Base-by-base conservation (phyloP, 2,797 vertebrate species). In the Helostoma temminkii region DNA sequence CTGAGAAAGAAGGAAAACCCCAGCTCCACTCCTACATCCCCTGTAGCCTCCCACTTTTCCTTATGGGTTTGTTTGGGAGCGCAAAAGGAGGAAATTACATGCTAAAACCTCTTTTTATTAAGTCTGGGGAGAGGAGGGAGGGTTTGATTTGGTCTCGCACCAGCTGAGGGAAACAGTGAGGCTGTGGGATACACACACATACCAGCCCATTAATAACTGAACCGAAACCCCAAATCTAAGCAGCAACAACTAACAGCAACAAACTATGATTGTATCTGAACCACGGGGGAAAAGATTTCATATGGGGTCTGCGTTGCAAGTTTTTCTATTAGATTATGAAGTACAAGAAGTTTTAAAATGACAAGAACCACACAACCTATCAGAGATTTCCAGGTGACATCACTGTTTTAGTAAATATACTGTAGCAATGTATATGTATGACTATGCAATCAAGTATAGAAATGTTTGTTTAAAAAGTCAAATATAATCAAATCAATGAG, bases 41-140 rank as follows among this genome's bases (percentile, higher is more conserved):
- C 68, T 45, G 41, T 19, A 69, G 57, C 63, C 69, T 71, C 73
- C 76, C 67, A 46, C 69, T 39, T 45, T 54, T 71, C 74, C 76
- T 68, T 39, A 0, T 34, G 68, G 63, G 81, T 71, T 71, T 78
- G 81, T 85, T 82, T 71, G 47, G 39, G 52, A 72, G 71, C 68
- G 83, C 86, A 82, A 73, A 41, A 61, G 46, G 77, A 53, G 45
- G 62, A 84, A 83, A 75, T 72, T 79, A 88, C 80, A 81, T 8
- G 54, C 70, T 84, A 71, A 84, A 85, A 80, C 74, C 71, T 69
- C 66, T 72, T 83, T 71, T 79, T 76, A 83, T 82, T 85, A 57
- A 85, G 76, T 75, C 59, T 75, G 28, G 50, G 66, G 16, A 48
- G 56, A 34, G 34, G 6, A n/a, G 48, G 36, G 49, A 25, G 48